Base-by-base conservation (phyloP, 2,888 invertebrate species). In the Atrina japonica region DNA sequence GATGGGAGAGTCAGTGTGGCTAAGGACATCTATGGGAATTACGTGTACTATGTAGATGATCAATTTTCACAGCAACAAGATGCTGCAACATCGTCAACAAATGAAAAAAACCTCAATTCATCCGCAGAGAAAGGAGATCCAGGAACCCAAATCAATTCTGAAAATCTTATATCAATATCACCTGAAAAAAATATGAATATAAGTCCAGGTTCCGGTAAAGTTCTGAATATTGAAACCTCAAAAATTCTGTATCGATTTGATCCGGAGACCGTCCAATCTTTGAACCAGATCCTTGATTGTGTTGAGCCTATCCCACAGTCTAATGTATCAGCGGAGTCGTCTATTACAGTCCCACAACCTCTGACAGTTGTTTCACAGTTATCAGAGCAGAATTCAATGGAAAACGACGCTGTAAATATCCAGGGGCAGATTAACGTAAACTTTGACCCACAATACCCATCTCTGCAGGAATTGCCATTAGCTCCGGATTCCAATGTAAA, bases 11-110 rank as follows among this genome's bases (percentile, higher is more conserved):
- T 40, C 35, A 56, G 21, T 11, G 56, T 56, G 1, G 56, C 56
- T 1, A 56, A 56, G 56, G 56, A 56, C 14, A 21, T 56, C 35
- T 23, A 18, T 21, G 56, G 56, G 27, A 56, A 56, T 23, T 41
- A 40, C 6, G 56, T 56, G 40, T 56, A 56, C 23, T 56, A 56
- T 40, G 14, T 56, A 18, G 40, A 23, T 11, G 56, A 53, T n/a
- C n/a, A n/a, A n/a, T n/a, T n/a, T n/a, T n/a, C n/a, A n/a, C n/a
- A n/a, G n/a, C n/a, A n/a, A n/a, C n/a, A n/a, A n/a, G n/a, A n/a
- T n/a, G n/a, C n/a, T n/a, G n/a, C n/a, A n/a, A n/a, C n/a, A n/a
- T n/a, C n/a, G n/a, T n/a, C n/a, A n/a, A 5, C 35, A 7, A 35
- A 35, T 35, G 35, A 35, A 11, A 35, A 35, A 35, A 11, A 35